Evolutionary conservation across 2,797 vertebrate species (phyloP).

Genomic region (Cryptoprocta ferox): DNA sequence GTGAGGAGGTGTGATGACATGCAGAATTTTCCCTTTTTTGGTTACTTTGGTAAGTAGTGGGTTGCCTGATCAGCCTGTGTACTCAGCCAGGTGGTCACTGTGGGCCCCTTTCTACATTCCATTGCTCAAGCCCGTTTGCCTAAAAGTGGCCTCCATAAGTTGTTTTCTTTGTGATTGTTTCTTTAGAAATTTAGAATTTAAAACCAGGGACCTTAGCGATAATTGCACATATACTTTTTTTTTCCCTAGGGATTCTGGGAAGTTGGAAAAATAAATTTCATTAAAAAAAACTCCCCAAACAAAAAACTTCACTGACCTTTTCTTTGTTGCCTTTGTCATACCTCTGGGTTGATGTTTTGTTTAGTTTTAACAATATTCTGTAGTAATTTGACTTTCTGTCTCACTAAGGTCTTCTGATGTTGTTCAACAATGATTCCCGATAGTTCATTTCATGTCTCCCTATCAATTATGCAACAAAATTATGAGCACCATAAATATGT

Average conservation of each 20-base stretch:
- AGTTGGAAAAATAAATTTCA: neutral
- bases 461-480: neutral
- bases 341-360: neutral
- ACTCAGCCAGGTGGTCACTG: too few relatives aligned
- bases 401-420: neutral
- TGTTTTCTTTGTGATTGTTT: neutral
- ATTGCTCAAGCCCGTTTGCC: too few relatives aligned
- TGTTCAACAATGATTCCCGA: neutral
- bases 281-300: neutral
- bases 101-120: too few relatives aligned
- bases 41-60: too few relatives aligned
- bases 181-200: neutral
- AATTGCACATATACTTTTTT: neutral
- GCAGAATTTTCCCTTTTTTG: too few relatives aligned
- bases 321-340: neutral
- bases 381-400: neutral
- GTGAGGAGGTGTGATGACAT: too few relatives aligned
- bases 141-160: too few relatives aligned
- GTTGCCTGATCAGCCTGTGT: too few relatives aligned
- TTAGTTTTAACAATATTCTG: neutral
- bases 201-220: neutral
- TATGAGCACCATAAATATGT: neutral
- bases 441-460: neutral
- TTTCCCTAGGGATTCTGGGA: neutral
- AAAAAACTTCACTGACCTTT: neutral